These are phyloP conservation scores for Echinometra lucunter DNA, from an alignment of 53 echinoderm and acorn worm genomes.

Conservation along the genomic window DNA sequence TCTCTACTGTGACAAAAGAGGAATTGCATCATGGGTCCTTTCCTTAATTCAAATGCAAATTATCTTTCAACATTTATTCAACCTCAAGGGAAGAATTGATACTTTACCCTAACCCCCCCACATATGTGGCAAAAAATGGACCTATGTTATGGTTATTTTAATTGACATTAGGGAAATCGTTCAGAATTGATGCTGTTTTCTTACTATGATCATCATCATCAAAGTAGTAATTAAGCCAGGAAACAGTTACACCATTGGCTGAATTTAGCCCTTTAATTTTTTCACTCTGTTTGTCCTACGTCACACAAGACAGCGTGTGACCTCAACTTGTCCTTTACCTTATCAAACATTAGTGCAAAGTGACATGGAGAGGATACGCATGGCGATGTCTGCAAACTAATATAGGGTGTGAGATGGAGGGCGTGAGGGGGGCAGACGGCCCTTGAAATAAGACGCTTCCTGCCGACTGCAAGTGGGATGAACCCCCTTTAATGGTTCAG, in stretches of 20 bases:
- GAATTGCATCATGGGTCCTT: too few species aligned
- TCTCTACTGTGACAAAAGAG: too few species aligned
- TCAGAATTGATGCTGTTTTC: background rate
- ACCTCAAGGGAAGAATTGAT: too few species aligned
- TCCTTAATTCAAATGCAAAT: too few species aligned
- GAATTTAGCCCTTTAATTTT: conserved; percentile 28
- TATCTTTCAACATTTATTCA: too few species aligned
- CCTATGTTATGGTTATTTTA: too few species aligned
- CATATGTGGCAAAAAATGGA: too few species aligned
- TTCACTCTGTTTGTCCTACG: conserved; percentile 6
- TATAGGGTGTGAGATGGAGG: conserved; percentile 35
- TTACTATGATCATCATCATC: background rate
- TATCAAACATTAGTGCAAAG: conserved; percentile 48
- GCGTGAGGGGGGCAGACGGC: conserved; percentile 54
- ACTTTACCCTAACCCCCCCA: too few species aligned
- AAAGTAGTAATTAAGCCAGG: background rate
- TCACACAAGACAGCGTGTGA: conserved; percentile 30
- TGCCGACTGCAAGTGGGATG: background rate
- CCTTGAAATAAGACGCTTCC: conserved; percentile 39
- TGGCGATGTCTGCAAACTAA: background rate
- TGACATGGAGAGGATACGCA: conserved; percentile 29
- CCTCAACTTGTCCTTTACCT: conserved; percentile 40
- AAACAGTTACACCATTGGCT: background rate
- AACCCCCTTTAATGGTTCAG: background rate
- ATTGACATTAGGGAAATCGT: too few species aligned